Evolutionary conservation across 2,797 vertebrate species (phyloP).

Genomic region (Acridotheres tristis): DNA sequence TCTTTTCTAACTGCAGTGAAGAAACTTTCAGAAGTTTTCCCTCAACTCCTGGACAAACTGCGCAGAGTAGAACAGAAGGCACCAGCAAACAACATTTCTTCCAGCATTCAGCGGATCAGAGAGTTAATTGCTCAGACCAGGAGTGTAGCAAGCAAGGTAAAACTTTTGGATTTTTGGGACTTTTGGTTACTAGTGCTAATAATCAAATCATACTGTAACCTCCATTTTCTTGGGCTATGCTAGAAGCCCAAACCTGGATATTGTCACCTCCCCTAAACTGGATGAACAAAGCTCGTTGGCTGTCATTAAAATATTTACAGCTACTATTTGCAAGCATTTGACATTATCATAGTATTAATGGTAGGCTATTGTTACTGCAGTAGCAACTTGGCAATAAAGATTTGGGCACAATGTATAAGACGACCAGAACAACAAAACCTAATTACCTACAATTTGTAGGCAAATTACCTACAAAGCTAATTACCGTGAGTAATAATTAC

Average conservation of each 20-base stretch:
- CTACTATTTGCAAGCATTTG: neutral
- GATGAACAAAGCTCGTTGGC: neutral
- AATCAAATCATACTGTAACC: neutral
- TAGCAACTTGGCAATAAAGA: neutral
- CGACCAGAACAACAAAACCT: neutral
- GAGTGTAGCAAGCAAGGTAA: slow-evolving; percentile 94
- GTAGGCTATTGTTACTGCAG: neutral
- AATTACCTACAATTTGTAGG: neutral
- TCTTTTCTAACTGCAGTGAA: slow-evolving; percentile 80
- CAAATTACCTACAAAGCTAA: neutral
- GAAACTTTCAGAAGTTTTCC: slow-evolving; percentile 88
- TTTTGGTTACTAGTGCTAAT: neutral
- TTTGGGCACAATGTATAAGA: neutral
- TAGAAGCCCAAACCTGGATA: neutral
- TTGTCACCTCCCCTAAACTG: neutral
- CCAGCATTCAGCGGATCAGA: slow-evolving; percentile 91
- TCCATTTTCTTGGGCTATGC: neutral
- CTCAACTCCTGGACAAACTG: slow-evolving; percentile 89
- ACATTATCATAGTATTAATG: neutral
- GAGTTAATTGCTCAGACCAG: slow-evolving; percentile 96
- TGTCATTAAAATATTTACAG: neutral
- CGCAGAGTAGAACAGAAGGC: slow-evolving; percentile 90
- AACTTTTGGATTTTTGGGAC: neutral
- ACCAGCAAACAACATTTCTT: slow-evolving; percentile 90
- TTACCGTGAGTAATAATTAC: neutral